Percentiles rank a stretch among this genome's conserved stretches.
Conservation (phyloP, 2,113 vertebrate genomes). For the Crotalus viridis region DNA sequence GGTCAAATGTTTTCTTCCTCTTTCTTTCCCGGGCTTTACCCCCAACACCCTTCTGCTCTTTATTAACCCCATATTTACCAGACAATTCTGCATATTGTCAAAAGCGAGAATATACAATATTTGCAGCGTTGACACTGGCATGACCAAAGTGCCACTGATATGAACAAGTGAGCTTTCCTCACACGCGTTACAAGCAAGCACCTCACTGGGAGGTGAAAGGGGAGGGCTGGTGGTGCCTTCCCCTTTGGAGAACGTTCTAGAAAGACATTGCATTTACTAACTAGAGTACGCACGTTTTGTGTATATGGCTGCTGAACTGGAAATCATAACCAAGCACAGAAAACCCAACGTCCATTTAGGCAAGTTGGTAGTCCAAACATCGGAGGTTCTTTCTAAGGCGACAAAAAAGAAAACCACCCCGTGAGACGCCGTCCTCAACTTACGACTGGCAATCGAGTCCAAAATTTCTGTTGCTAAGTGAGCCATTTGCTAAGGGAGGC, state of each 20-base stretch:
- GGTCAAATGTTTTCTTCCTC: too few species aligned
- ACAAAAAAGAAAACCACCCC: not conserved
- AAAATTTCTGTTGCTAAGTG: too few species aligned
- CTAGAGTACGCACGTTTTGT: not conserved
- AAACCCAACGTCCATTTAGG: not conserved
- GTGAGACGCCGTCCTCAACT: too few species aligned
- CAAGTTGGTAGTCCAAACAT: not conserved
- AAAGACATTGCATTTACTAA: not conserved
- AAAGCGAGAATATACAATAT: too few species aligned
- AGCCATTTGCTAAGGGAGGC: too few species aligned
- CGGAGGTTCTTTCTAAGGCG: not conserved
- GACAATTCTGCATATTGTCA: too few species aligned
- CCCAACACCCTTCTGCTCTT: too few species aligned
- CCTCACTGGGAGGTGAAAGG: not conserved
- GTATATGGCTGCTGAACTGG: not conserved
- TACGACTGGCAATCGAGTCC: too few species aligned
- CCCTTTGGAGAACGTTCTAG: not conserved
- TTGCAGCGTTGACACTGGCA: too few species aligned
- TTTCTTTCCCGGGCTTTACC: too few species aligned
- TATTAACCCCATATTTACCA: too few species aligned
- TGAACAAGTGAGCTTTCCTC: not conserved
- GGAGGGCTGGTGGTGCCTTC: not conserved
- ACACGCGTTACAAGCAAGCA: not conserved
- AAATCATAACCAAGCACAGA: not conserved
- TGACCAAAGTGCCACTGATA: not conserved